phyloP scores from a whole-genome alignment of 2,888 invertebrate species.

The Alentia gelatinosa region DNA sequence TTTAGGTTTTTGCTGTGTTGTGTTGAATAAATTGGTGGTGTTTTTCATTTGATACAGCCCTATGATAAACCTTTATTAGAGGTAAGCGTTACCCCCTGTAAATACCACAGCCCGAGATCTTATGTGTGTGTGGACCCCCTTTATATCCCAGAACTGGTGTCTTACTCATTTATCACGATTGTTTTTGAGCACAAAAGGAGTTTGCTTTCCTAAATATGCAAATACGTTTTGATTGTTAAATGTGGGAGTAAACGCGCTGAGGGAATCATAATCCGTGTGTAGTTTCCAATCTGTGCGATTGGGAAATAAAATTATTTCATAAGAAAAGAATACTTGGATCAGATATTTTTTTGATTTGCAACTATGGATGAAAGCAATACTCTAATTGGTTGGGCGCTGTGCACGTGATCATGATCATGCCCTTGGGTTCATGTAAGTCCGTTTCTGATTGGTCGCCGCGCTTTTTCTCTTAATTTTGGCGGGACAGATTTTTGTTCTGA shows the following conservation, averaged over 20 bases:
- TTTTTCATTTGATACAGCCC: slow-evolving; percentile 33
- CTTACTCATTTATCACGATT: neutral
- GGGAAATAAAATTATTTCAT: too few species aligned
- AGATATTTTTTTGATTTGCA: neutral
- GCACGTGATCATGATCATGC: neutral
- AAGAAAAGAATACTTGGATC: too few species aligned
- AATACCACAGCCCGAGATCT: neutral
- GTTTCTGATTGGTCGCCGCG: neutral
- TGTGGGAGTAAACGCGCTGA: too few species aligned
- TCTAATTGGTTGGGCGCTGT: neutral
- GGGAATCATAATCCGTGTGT: too few species aligned
- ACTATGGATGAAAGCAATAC: neutral
- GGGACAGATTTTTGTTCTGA: neutral
- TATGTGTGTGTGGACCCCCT: slow-evolving; percentile 41
- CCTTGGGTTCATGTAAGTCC: neutral
- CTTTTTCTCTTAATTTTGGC: neutral
- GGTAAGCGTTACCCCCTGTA: neutral
- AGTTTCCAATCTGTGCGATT: too few species aligned
- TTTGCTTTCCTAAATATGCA: neutral
- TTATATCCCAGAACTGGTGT: neutral
- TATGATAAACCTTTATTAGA: slow-evolving; percentile 48
- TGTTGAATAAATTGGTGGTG: slow-evolving; percentile 8
- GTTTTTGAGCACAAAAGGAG: neutral
- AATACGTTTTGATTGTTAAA: too few species aligned
- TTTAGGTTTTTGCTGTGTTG: neutral